Conservation (phyloP, 2,888 invertebrate species). For the Gnatocerus cornutus region DNA sequence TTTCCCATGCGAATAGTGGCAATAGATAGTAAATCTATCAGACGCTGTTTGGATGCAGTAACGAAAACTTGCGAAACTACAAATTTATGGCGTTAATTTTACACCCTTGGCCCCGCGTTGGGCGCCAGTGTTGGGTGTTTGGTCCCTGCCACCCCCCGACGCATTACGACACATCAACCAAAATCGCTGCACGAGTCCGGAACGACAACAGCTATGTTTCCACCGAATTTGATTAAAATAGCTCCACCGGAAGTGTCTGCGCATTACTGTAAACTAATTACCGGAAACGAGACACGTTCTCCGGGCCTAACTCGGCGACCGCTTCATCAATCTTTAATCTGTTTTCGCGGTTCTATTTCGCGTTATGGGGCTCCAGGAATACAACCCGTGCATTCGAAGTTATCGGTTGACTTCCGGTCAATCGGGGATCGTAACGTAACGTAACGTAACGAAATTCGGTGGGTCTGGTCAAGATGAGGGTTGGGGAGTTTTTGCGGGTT, state of each 20-base stretch:
- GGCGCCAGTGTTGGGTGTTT: too few species aligned
- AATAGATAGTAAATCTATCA: too few species aligned
- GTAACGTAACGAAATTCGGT: too few species aligned
- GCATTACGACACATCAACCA: conserved; percentile 1
- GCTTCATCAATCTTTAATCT: conserved; percentile 22
- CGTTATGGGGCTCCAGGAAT: background rate
- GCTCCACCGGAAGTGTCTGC: conserved; percentile 14
- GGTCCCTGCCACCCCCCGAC: background rate
- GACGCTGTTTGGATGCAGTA: too few species aligned
- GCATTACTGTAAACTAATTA: conserved; percentile 29
- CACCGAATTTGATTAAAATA: conserved; percentile 19
- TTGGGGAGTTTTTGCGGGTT: too few species aligned
- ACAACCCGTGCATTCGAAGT: background rate
- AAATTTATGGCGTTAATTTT: too few species aligned
- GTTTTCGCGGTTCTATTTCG: conserved; percentile 1
- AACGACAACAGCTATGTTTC: conserved; percentile 12
- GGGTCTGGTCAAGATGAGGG: too few species aligned
- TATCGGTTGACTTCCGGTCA: background rate
- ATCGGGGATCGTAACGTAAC: too few species aligned
- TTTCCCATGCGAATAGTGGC: too few species aligned
- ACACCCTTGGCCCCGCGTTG: too few species aligned
- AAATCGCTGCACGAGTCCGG: conserved; percentile 3
- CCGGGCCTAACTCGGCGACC: conserved; percentile 4
- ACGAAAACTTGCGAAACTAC: too few species aligned
- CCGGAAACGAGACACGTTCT: conserved; percentile 17